A percentile compares a stretch with the other conserved stretches of the same genome.
Evolutionary conservation across 2,888 invertebrate genomes (phyloP).

Genomic region (Ornithoptera alexandrae): DNA sequence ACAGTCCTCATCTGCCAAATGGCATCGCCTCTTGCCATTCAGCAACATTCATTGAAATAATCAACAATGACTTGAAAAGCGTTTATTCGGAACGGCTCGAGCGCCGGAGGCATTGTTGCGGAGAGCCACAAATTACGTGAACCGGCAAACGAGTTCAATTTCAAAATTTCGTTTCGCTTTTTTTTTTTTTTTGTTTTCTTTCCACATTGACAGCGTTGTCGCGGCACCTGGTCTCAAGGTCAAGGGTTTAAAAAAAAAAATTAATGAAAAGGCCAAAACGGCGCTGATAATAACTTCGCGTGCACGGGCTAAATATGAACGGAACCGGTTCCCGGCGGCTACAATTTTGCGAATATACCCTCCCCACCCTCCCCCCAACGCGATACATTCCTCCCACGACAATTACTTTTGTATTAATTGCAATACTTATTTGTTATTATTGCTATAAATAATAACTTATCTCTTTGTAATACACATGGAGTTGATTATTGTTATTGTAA

Average conservation of each 20-base stretch:
- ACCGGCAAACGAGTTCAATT: conserved; percentile 41
- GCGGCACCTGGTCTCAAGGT: conserved; percentile 63
- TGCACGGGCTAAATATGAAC: conserved; percentile 40
- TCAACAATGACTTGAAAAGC: conserved; percentile 29
- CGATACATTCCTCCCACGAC: conserved; percentile 31
- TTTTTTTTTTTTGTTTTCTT: background rate
- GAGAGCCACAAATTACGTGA: conserved; percentile 53
- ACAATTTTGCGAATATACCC: conserved; percentile 49
- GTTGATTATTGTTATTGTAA: background rate
- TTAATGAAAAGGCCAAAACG: conserved; percentile 48
- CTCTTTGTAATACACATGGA: background rate
- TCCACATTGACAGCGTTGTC: conserved; percentile 37
- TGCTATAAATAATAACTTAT: background rate
- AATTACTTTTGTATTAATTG: conserved; percentile 1
- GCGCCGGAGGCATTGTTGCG: conserved; percentile 29
- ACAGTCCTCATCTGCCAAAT: conserved; percentile 27
- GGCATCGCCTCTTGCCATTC: conserved; percentile 14
- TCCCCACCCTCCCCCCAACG: conserved; percentile 36
- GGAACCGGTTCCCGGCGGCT: conserved; percentile 43
- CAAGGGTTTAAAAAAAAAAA: conserved; percentile 47
- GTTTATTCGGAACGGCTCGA: conserved; percentile 31
- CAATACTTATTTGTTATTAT: background rate
- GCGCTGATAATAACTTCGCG: conserved; percentile 42
- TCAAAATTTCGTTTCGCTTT: conserved; percentile 35
- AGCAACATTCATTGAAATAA: conserved; percentile 7